A percentile compares a stretch with the other conserved stretches of the same genome.
phyloP scores from a whole-genome alignment of 2,797 vertebrate species.

The Phrynocephalus guinanensis region DNA sequence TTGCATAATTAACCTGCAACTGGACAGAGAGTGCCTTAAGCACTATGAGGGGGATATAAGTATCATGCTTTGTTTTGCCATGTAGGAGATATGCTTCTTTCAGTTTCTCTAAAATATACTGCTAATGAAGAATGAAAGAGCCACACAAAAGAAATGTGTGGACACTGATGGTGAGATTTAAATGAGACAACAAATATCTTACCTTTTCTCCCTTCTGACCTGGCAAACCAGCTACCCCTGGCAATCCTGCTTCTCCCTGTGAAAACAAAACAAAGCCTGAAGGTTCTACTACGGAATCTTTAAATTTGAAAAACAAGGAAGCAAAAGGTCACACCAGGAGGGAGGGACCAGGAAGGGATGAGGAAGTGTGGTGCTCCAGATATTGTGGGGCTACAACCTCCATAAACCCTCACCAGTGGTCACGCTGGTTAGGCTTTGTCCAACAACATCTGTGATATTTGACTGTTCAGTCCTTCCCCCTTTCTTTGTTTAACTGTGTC shows the following conservation, averaged over 20 bases:
- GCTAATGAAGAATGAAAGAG: neutral
- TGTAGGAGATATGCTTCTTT: neutral
- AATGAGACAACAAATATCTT: slow-evolving; percentile 49
- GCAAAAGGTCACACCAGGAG: neutral
- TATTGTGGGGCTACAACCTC: neutral
- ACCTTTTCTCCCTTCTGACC: slow-evolving; percentile 88
- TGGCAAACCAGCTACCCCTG: slow-evolving; percentile 79
- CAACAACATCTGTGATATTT: neutral
- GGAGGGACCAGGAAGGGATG: neutral
- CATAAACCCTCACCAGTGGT: neutral
- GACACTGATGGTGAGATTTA: neutral
- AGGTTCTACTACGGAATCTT: neutral
- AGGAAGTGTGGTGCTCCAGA: neutral
- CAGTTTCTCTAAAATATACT: neutral
- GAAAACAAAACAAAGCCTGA: slow-evolving; percentile 40
- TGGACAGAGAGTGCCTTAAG: too few relatives aligned
- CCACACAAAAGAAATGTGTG: neutral
- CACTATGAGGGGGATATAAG: too few relatives aligned
- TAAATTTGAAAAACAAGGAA: neutral
- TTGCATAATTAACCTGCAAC: too few relatives aligned
- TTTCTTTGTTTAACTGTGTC: neutral
- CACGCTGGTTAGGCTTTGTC: neutral
- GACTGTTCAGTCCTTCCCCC: neutral
- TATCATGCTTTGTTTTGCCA: too few relatives aligned
- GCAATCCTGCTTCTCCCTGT: slow-evolving; percentile 86